phyloP scores from a whole-genome alignment of 2,797 vertebrate genomes.

The Aphelocoma californica region DNA sequence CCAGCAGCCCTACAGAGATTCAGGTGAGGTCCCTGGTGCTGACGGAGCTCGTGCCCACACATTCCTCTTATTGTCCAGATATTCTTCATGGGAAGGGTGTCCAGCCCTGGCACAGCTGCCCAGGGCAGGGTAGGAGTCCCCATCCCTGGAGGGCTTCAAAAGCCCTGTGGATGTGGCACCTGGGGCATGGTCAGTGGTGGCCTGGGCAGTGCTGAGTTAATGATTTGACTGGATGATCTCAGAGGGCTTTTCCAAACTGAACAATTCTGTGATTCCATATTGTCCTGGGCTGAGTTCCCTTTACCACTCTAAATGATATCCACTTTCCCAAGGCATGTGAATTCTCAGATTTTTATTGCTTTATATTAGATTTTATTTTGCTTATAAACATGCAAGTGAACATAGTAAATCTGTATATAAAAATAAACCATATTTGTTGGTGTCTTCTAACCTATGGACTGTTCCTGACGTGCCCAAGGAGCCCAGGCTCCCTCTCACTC shows the following conservation, averaged over 20 bases:
- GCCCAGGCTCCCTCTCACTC: neutral
- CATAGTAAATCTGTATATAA: neutral
- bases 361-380: neutral
- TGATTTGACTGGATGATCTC: neutral
- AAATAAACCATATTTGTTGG: neutral
- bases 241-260: neutral
- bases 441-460: neutral
- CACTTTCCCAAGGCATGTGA: neutral
- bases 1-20: neutral
- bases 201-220: neutral
- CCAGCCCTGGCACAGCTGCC: neutral
- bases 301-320: neutral
- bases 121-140: neutral
- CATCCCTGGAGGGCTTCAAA: neutral
- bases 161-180: neutral
- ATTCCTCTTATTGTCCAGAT: accelerated
- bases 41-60: neutral
- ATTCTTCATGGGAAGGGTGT: neutral
- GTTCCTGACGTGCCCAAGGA: neutral
- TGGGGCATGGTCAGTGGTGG: neutral
- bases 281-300: neutral
- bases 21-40: neutral
- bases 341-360: neutral
- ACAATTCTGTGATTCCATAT: neutral
- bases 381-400: neutral